Evolutionary conservation across 2,888 invertebrate genomes (phyloP).

Genomic region (Elegia similella): DNA sequence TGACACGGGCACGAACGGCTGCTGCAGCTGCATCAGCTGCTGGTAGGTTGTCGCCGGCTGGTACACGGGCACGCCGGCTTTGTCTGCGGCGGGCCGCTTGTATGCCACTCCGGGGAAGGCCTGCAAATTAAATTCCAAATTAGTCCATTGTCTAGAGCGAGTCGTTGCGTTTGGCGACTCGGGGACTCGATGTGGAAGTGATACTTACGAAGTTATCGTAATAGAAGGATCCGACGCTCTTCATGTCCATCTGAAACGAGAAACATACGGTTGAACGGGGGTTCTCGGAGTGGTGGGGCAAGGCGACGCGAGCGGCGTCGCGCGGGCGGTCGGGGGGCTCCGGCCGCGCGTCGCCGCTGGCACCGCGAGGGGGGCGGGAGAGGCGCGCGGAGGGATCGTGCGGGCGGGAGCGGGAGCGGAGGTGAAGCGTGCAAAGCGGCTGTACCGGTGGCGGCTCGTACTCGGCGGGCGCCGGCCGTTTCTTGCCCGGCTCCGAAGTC

Average conservation of each 20-base stretch:
- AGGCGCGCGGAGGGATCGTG: constrained; percentile 44
- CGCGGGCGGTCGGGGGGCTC: constrained; percentile 52
- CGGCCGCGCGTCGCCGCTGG: constrained; percentile 49
- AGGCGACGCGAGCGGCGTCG: constrained; percentile 36
- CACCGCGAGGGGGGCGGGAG: constrained; percentile 59
- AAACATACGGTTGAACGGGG: constrained; percentile 71
- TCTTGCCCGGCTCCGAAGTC: constrained; percentile 93
- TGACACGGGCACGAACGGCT: constrained; percentile 99
- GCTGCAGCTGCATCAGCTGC: constrained; percentile 96
- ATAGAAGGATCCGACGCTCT: constrained; percentile 97
- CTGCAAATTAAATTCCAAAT: constrained; percentile 70
- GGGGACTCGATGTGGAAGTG: constrained; percentile 18
- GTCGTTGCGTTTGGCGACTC: neutral
- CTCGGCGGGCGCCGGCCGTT: constrained; percentile 90
- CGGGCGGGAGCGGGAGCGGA: constrained; percentile 52
- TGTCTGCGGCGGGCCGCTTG: constrained; percentile 97
- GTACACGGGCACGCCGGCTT: constrained; percentile 97
- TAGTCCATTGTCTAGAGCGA: neutral
- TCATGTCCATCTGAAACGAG: constrained; percentile 96
- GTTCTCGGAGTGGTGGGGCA: constrained; percentile 40
- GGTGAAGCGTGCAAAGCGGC: constrained; percentile 85
- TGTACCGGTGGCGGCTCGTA: constrained; percentile 94
- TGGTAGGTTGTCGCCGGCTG: constrained; percentile 96
- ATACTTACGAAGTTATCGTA: constrained; percentile 97
- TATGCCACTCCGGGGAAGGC: constrained; percentile 98